A percentile compares a stretch with the other conserved stretches of the same genome.
Evolutionary conservation across 1,140 invertebrate genomes (phyloP).

Genomic region (Drosophila novamexicana): DNA sequence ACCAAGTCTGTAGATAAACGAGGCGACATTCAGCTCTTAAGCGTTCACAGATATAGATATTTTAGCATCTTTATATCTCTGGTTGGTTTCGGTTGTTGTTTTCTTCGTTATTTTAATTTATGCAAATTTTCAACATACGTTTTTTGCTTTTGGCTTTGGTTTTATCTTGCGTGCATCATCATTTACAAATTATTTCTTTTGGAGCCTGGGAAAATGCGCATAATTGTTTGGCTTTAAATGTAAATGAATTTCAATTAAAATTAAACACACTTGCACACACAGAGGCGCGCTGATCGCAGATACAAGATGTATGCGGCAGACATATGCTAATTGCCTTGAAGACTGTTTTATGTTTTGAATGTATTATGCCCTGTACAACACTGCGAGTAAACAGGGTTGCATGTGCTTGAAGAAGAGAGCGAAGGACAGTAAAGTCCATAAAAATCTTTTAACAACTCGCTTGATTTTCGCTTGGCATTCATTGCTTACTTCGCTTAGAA

Average conservation of each 20-base stretch:
- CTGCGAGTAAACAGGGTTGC: background rate
- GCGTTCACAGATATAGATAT: background rate
- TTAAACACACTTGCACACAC: slow-evolving; percentile 42
- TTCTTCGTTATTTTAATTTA: slow-evolving; percentile 61
- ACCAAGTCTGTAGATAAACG: slow-evolving; percentile 24
- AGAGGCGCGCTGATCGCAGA: slow-evolving; percentile 13
- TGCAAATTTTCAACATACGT: slow-evolving; percentile 61
- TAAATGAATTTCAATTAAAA: slow-evolving; percentile 80
- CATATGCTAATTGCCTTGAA: slow-evolving; percentile 49
- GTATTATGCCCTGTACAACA: slow-evolving; percentile 14
- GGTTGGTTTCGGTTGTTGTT: background rate
- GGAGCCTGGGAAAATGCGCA: slow-evolving; percentile 70
- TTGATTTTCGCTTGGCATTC: too few relatives aligned
- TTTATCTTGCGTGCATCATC: slow-evolving; percentile 71
- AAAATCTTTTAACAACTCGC: too few relatives aligned
- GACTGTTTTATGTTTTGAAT: slow-evolving; percentile 13
- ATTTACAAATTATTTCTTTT: slow-evolving; percentile 69
- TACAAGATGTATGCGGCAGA: slow-evolving; percentile 26
- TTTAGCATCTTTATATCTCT: slow-evolving; percentile 4
- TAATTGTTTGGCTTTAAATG: slow-evolving; percentile 73
- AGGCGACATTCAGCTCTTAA: background rate
- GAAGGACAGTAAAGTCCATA: too few relatives aligned
- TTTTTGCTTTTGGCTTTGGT: slow-evolving; percentile 63
- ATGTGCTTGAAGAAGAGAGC: background rate
- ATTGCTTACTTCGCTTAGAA: too few relatives aligned